Evolutionary conservation across 2,113 vertebrate species (phyloP).

Genomic region (Typhlomys cinereus): DNA sequence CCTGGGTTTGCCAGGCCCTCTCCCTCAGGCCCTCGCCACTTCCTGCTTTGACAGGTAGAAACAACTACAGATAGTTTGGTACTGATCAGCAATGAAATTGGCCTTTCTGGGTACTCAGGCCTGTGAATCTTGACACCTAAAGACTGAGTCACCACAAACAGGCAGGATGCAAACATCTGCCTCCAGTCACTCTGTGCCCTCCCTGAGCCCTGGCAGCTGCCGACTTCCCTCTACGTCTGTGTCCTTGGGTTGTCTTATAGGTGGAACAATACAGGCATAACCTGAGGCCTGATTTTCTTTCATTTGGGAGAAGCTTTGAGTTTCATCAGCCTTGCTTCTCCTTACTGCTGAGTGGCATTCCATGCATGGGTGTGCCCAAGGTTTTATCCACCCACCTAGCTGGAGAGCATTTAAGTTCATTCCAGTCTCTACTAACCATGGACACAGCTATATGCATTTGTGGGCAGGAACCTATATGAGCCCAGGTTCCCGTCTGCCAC

Average conservation of each 20-base stretch:
- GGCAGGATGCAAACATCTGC: accelerated
- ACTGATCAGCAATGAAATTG: no score
- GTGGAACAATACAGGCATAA: accelerated
- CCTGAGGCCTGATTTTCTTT: neutral
- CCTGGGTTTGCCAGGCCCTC: neutral
- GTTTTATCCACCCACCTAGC: neutral
- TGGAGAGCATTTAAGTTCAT: neutral
- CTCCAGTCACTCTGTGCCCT: accelerated
- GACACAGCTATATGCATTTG: neutral
- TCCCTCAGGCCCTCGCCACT: accelerated
- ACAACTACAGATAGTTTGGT: accelerated
- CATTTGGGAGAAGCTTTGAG: neutral
- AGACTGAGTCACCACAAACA: neutral
- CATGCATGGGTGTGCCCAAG: neutral
- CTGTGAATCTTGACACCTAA: accelerated
- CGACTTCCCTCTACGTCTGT: accelerated
- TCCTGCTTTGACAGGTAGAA: neutral
- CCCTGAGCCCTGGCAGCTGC: accelerated
- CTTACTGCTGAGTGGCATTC: neutral
- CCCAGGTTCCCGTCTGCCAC: neutral
- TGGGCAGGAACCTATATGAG: neutral
- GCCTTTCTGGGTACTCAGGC: neutral
- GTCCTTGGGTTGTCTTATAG: neutral
- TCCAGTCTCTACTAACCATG: no score
- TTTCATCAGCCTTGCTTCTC: neutral